Percentiles rank a stretch among this genome's conserved stretches.
These are phyloP conservation scores for Orbicella faveolata DNA, from an alignment of 64 coral and sea anemone species.

Conservation along the genomic window DNA sequence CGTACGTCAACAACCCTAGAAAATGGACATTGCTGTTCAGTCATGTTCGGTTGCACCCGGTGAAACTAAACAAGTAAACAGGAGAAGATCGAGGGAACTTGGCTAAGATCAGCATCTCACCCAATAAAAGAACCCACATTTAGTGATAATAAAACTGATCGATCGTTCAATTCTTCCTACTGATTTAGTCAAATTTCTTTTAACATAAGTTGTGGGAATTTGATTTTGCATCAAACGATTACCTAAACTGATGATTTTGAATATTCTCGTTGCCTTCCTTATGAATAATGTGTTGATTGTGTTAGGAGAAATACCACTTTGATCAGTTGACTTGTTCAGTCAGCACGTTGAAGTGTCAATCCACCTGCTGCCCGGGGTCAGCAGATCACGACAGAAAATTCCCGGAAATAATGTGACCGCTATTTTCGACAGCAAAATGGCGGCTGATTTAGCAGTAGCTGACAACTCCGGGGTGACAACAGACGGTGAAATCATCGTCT, in stretches of 20 bases:
- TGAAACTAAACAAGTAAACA: no score
- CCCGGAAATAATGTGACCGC: background rate
- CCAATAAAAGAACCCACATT: no score
- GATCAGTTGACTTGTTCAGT: background rate
- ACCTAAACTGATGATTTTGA: no score
- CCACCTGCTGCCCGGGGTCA: slow-evolving; percentile 10
- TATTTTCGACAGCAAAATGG: slow-evolving; percentile 20
- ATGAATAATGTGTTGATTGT: background rate
- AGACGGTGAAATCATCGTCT: slow-evolving; percentile 38
- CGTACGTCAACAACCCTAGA: background rate
- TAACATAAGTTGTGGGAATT: no score
- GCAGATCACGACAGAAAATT: background rate
- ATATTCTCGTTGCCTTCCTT: background rate
- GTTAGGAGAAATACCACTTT: background rate
- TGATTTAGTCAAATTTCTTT: no score
- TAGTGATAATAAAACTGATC: no score
- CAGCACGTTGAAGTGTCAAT: background rate
- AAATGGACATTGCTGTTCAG: no score
- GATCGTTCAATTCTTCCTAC: no score
- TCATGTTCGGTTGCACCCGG: no score
- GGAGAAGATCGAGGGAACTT: no score
- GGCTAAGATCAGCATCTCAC: no score
- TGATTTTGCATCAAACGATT: no score
- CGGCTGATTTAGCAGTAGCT: background rate
- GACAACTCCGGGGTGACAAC: background rate